Evolutionary conservation across 2,113 vertebrate genomes (phyloP).

Genomic region (Phrynosoma platyrhinos): DNA sequence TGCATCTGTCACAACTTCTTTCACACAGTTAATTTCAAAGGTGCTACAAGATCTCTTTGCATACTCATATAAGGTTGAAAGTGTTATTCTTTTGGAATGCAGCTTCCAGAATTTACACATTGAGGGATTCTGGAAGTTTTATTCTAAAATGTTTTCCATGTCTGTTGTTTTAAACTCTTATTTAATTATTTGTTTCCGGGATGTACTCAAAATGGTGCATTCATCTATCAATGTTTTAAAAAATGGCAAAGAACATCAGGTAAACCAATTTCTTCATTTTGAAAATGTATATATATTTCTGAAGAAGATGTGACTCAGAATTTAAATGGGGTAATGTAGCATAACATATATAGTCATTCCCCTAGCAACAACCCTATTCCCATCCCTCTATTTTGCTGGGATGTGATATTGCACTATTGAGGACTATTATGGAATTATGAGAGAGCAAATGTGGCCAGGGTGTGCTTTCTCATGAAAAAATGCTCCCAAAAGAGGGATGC

Average conservation of each 20-base stretch:
- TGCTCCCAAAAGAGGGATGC: conserved; percentile 5
- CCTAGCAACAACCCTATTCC: neutral
- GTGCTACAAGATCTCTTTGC: too few species aligned
- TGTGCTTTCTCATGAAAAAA: conserved; percentile 20
- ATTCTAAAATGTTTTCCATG: too few species aligned
- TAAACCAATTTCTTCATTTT: neutral
- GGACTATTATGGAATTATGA: neutral
- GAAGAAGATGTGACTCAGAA: too few species aligned
- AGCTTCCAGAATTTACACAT: too few species aligned
- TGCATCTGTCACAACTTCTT: too few species aligned
- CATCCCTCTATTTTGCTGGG: neutral
- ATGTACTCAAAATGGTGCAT: neutral
- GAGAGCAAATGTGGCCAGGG: neutral
- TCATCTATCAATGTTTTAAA: neutral
- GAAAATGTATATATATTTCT: neutral
- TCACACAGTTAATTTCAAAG: too few species aligned
- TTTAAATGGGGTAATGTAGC: neutral
- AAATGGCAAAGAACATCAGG: neutral
- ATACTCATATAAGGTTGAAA: too few species aligned
- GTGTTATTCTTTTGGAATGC: too few species aligned
- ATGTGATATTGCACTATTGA: neutral
- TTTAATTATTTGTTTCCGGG: neutral
- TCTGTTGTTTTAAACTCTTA: neutral
- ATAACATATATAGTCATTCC: neutral
- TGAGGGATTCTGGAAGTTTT: too few species aligned